phyloP scores from a whole-genome alignment of 1,140 invertebrate genomes.

The Fopius arisanus region DNA sequence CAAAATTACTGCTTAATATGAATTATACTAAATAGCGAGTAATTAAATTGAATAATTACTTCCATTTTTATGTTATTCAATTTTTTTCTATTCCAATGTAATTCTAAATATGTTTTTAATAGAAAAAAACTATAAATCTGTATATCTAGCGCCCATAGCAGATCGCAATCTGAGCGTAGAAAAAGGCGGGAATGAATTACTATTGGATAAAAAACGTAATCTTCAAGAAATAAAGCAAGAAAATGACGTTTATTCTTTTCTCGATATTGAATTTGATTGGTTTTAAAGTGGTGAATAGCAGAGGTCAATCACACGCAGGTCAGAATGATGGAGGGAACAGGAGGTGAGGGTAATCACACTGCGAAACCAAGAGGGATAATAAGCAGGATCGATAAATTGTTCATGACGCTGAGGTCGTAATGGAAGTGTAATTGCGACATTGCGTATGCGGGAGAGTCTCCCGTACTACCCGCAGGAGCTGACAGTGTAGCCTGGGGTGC shows the following conservation, averaged over 20 bases:
- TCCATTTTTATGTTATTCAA: no score
- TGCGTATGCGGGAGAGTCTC: slow-evolving; percentile 25
- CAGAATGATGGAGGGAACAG: background rate
- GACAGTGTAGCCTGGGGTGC: background rate
- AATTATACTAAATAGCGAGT: no score
- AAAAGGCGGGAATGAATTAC: no score
- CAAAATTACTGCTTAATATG: no score
- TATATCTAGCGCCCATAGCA: no score
- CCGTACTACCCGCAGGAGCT: background rate
- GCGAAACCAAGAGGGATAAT: slow-evolving; percentile 7
- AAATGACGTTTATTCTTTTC: background rate
- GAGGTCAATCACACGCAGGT: slow-evolving; percentile 10
- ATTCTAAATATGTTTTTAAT: no score
- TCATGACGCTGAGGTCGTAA: slow-evolving; percentile 26
- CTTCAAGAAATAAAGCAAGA: background rate
- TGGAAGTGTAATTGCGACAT: slow-evolving; percentile 29
- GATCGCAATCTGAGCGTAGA: no score
- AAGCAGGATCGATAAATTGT: slow-evolving; percentile 31
- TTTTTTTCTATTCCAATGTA: no score
- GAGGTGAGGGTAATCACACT: slow-evolving; percentile 19
- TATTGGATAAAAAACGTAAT: no score
- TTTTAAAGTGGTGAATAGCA: background rate
- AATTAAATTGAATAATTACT: no score
- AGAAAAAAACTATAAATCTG: no score
- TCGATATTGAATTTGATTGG: slow-evolving; percentile 1